Evolutionary conservation across 2,888 invertebrate genomes (phyloP).

Genomic region (Chydorus sphaericus): DNA sequence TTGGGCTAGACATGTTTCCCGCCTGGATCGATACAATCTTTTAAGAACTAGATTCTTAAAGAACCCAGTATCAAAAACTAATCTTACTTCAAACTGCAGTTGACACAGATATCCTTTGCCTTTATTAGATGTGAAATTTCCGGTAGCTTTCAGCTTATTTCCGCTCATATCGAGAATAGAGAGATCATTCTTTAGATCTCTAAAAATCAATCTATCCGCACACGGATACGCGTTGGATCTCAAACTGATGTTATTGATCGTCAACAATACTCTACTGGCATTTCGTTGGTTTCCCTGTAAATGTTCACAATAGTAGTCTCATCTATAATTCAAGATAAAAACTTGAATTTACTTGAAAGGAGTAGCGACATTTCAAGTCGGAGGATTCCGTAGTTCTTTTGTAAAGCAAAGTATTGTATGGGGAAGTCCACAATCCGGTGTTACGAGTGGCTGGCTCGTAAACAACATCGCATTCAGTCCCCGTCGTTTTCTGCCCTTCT

Average conservation of each 20-base stretch:
- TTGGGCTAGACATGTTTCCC: constrained; percentile 22
- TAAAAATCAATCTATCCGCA: constrained; percentile 1
- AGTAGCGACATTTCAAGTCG: constrained; percentile 66
- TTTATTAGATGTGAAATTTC: not conserved
- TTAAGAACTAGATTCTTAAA: constrained; percentile 24
- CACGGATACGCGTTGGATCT: not conserved
- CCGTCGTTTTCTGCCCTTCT: constrained; percentile 47
- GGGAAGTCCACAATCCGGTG: constrained; percentile 56
- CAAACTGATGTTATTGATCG: not conserved
- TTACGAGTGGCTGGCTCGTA: constrained; percentile 71
- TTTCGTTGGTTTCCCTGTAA: constrained; percentile 2
- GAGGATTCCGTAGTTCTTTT: constrained; percentile 54
- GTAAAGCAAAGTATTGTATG: constrained; percentile 73
- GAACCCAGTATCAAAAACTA: not conserved
- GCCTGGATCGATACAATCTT: not conserved
- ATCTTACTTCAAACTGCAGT: constrained; percentile 40
- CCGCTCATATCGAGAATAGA: not conserved
- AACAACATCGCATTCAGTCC: constrained; percentile 55
- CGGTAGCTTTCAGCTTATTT: not conserved
- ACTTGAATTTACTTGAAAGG: constrained; percentile 25
- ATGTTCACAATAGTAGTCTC: not conserved
- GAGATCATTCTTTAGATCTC: constrained; percentile 4
- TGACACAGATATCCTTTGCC: constrained; percentile 5
- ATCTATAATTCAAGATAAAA: not conserved
- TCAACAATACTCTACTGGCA: constrained; percentile 3